These are phyloP conservation scores for Gambusia holbrooki DNA, from an alignment of 2,113 vertebrate species.

Conservation along the genomic window DNA sequence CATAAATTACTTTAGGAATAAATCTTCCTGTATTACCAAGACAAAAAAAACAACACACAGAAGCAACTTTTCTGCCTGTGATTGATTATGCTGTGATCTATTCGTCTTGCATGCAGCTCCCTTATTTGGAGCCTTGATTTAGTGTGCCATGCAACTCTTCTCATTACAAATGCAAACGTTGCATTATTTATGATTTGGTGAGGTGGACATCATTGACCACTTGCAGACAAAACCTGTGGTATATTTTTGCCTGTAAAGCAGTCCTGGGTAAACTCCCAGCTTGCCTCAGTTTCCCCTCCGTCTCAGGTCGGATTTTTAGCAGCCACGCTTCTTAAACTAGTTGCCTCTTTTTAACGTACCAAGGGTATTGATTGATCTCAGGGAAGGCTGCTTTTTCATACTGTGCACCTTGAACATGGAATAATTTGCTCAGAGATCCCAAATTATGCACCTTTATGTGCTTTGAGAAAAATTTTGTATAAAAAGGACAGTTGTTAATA, in stretches of 20 bases:
- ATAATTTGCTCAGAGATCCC: neutral
- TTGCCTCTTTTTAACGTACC: neutral
- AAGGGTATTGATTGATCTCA: neutral
- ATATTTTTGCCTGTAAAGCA: constrained; percentile 9
- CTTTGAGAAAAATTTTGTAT: neutral
- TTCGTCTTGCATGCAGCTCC: neutral
- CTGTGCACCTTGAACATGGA: neutral
- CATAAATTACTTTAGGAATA: constrained; percentile 1
- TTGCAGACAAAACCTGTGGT: neutral
- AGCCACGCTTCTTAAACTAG: neutral
- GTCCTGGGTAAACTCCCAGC: constrained; percentile 1
- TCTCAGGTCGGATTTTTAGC: neutral
- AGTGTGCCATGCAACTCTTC: neutral
- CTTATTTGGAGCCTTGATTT: constrained; percentile 9
- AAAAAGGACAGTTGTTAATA: neutral
- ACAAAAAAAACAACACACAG: neutral
- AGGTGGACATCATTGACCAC: constrained; percentile 3
- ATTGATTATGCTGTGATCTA: constrained; percentile 7
- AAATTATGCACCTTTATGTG: neutral
- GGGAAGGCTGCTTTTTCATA: neutral
- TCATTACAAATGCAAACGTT: constrained; percentile 11
- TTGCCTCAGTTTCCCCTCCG: neutral
- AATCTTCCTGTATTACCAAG: neutral
- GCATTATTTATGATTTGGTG: constrained; percentile 11
- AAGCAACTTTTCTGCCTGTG: constrained; percentile 8